Percentiles rank a stretch among this genome's conserved stretches.
phyloP scores from a whole-genome alignment of 1,140 invertebrate species.

The Tetramorium parvispinum region DNA sequence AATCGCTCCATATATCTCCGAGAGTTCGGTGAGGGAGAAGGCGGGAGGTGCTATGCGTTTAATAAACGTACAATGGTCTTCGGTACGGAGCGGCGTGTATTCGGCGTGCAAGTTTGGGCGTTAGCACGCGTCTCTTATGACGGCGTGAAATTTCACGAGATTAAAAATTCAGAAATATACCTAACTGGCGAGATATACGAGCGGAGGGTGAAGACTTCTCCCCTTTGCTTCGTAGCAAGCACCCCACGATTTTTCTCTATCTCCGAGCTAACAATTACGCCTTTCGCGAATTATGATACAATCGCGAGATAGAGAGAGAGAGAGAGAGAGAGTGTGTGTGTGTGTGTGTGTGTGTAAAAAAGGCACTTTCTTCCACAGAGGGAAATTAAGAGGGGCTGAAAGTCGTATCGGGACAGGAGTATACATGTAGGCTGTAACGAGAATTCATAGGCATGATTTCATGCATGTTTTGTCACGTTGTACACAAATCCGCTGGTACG shows the following conservation, averaged over 20 bases:
- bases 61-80: constrained; percentile 70
- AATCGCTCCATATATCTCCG: constrained; percentile 58
- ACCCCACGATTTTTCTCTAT: neutral
- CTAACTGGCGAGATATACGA: constrained; percentile 60
- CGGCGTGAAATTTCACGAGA: constrained; percentile 77
- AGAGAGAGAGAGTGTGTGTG: neutral
- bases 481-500: constrained; percentile 17
- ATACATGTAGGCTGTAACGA: neutral
- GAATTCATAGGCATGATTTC: constrained; percentile 39
- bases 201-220: constrained; percentile 22
- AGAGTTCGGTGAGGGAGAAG: neutral
- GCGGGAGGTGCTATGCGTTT: constrained; percentile 43
- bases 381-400: constrained; percentile 44
- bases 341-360: too few species aligned
- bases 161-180: constrained; percentile 80
- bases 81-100: constrained; percentile 39
- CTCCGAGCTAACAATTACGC: constrained; percentile 46
- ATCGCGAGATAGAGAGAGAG: constrained; percentile 3
- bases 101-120: constrained; percentile 56
- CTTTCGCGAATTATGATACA: constrained; percentile 42
- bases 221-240: neutral
- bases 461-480: constrained; percentile 23
- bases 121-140: constrained; percentile 64
- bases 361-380: neutral
- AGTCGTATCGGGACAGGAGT: neutral